phyloP scores from a whole-genome alignment of 2,797 vertebrate genomes.

The Acanthornis magna region DNA sequence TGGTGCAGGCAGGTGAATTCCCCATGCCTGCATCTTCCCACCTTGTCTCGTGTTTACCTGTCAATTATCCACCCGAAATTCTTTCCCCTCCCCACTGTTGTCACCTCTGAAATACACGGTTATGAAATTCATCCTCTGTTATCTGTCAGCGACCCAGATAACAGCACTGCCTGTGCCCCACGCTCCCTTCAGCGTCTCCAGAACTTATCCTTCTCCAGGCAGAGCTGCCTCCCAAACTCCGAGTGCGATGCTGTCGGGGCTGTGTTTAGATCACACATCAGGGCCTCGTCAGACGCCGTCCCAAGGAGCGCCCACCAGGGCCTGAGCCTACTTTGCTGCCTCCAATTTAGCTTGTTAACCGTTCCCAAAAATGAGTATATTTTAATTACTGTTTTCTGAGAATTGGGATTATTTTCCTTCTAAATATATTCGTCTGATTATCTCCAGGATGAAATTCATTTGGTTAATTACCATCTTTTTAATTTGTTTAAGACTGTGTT shows the following conservation, averaged over 20 bases:
- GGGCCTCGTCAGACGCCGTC: not conserved
- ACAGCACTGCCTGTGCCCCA: not conserved
- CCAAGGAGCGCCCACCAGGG: not conserved
- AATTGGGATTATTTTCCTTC: slow-evolving; percentile 66
- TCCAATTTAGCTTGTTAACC: slow-evolving; percentile 29
- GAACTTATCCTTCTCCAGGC: not conserved
- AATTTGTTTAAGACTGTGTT: slow-evolving; percentile 63
- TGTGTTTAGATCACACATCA: not conserved
- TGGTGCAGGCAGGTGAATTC: accelerated
- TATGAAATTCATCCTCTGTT: slow-evolving; percentile 18
- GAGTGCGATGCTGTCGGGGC: accelerated
- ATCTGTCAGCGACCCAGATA: slow-evolving; percentile 10
- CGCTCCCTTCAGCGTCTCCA: not conserved
- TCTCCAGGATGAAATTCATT: slow-evolving; percentile 67
- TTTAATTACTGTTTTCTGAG: slow-evolving; percentile 69
- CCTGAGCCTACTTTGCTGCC: slow-evolving; percentile 6
- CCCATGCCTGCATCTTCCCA: not conserved
- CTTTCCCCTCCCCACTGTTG: slow-evolving; percentile 4
- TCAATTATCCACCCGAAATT: slow-evolving; percentile 31
- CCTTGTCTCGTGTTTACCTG: not conserved
- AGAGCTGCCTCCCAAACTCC: not conserved
- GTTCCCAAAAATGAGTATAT: slow-evolving; percentile 40
- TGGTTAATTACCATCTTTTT: slow-evolving; percentile 68
- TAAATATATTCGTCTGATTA: slow-evolving; percentile 63
- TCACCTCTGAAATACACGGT: not conserved